These are phyloP conservation scores for Mylabris phalerata DNA, from an alignment of 1,140 invertebrate species.

Conservation along the genomic window DNA sequence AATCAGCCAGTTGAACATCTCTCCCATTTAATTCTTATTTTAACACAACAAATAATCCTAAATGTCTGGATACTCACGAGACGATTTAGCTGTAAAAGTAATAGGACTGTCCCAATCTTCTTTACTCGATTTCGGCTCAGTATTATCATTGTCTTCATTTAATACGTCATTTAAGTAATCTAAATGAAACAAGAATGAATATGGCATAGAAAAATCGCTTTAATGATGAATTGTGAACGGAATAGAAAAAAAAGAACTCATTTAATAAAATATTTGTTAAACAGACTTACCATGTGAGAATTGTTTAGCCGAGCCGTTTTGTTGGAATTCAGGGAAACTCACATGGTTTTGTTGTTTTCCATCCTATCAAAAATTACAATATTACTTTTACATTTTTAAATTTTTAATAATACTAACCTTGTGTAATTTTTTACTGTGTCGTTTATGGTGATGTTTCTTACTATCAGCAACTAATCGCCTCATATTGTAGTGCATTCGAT, in stretches of 20 bases:
- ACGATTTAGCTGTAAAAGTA: constrained; percentile 76
- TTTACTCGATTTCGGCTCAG: constrained; percentile 48
- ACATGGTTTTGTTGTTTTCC: constrained; percentile 79
- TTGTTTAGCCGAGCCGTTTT: constrained; percentile 77
- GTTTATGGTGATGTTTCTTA: constrained; percentile 72
- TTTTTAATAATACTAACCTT: constrained; percentile 47
- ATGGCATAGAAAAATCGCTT: background rate
- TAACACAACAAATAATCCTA: constrained; percentile 1
- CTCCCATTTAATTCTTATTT: constrained; percentile 5
- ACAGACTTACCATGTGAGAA: constrained; percentile 72
- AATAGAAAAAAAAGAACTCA: no score
- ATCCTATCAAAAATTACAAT: constrained; percentile 46
- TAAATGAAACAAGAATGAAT: constrained; percentile 37
- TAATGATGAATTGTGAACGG: background rate
- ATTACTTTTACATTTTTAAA: background rate
- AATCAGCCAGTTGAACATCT: constrained; percentile 10
- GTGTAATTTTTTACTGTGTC: constrained; percentile 65
- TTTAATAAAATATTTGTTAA: no score
- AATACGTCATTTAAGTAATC: constrained; percentile 76
- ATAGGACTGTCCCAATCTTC: constrained; percentile 79
- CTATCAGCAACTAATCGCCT: constrained; percentile 71
- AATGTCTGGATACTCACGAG: constrained; percentile 56
- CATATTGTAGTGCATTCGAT: constrained; percentile 87
- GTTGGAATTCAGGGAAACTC: constrained; percentile 78
- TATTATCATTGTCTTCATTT: constrained; percentile 60